phyloP scores from a whole-genome alignment of 2,113 vertebrate species.

The Malurus alboscapulatus region DNA sequence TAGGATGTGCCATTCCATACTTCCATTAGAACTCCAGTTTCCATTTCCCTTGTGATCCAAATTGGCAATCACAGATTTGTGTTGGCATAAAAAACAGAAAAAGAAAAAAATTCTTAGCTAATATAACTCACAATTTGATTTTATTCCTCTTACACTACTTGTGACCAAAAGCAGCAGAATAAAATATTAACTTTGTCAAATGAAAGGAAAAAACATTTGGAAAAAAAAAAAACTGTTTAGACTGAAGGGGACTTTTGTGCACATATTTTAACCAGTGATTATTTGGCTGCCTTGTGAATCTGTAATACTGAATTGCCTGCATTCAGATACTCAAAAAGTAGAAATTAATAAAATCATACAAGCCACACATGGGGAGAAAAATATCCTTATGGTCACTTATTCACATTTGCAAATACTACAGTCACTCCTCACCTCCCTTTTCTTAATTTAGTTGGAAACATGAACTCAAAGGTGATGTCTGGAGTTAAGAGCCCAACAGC shows the following conservation, averaged over 20 bases:
- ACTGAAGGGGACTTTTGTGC: not conserved
- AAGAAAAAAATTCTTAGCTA: not conserved
- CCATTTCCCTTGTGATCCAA: not conserved
- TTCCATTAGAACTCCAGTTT: not conserved
- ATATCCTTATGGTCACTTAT: not conserved
- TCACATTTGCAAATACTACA: not conserved
- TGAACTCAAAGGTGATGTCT: not conserved
- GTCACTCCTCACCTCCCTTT: not conserved
- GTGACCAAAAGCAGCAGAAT: not conserved
- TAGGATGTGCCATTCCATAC: not conserved
- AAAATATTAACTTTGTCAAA: not conserved
- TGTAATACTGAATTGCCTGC: not conserved
- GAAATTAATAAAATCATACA: not conserved
- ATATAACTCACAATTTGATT: not conserved
- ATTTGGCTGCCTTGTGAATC: not conserved
- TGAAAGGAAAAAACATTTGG: not conserved
- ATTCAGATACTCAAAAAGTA: not conserved
- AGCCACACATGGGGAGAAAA: accelerated
- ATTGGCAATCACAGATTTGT: not conserved
- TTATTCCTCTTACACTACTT: not conserved
- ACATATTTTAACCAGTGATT: not conserved
- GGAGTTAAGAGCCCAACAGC: not conserved
- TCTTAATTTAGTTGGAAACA: not conserved
- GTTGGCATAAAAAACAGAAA: not conserved
- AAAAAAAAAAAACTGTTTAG: not conserved